Conservation (phyloP, 2,888 invertebrate species). For the Epinotia nisella region DNA sequence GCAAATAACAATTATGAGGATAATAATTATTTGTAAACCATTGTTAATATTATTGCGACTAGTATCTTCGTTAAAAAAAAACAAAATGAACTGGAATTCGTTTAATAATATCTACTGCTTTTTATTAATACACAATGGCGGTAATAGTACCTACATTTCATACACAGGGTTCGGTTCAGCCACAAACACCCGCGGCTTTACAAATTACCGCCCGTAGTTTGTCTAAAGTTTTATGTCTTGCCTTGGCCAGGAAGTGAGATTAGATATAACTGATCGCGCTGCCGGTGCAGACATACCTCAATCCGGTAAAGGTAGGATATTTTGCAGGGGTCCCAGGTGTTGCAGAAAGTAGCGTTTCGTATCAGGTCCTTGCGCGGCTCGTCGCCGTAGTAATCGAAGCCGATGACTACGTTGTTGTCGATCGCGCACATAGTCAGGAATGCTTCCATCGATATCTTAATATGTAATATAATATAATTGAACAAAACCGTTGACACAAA, state of each 20-base stretch:
- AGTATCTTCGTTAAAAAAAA: not conserved
- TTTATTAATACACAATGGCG: too few relatives aligned
- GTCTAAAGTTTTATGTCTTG: too few relatives aligned
- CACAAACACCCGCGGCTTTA: too few relatives aligned
- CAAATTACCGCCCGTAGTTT: too few relatives aligned
- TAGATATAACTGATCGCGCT: too few relatives aligned
- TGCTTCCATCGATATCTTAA: slow-evolving; percentile 66
- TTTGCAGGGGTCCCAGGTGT: slow-evolving; percentile 78
- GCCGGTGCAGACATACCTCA: too few relatives aligned
- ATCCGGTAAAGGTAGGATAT: slow-evolving; percentile 76
- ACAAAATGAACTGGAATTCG: too few relatives aligned
- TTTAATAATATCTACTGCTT: too few relatives aligned
- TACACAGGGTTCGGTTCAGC: too few relatives aligned
- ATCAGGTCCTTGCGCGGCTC: slow-evolving; percentile 79
- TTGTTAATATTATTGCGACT: not conserved
- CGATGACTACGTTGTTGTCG: slow-evolving; percentile 77
- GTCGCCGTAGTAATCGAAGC: slow-evolving; percentile 79
- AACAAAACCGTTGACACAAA: not conserved
- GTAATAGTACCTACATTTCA: too few relatives aligned
- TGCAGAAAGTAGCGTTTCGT: slow-evolving; percentile 76
- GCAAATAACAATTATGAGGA: slow-evolving; percentile 40
- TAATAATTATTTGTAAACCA: not conserved
- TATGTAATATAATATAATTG: slow-evolving; percentile 14
- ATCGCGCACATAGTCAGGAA: slow-evolving; percentile 74
- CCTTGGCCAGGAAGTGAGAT: too few relatives aligned